Conservation (phyloP, 2,797 vertebrate species). For the Sciurus carolinensis region DNA sequence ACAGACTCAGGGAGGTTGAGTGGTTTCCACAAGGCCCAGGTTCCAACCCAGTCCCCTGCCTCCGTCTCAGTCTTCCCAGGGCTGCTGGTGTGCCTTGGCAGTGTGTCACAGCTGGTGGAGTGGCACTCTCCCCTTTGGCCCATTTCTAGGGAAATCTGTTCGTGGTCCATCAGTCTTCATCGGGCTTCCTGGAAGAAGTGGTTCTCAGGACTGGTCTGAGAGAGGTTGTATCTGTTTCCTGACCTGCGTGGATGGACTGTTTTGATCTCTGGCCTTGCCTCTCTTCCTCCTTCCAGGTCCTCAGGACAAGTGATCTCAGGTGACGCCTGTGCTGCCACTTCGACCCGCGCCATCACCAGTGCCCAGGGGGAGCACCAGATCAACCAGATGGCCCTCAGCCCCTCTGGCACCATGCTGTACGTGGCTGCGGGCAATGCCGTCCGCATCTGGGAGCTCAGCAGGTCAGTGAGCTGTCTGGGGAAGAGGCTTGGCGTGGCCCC, state of each 20-base stretch:
- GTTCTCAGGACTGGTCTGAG: fast-evolving
- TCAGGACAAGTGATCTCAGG: constrained; percentile 97
- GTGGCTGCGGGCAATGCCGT: constrained; percentile 96
- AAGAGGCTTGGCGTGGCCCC: fast-evolving
- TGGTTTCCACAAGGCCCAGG: not conserved
- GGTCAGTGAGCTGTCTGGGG: constrained; percentile 87
- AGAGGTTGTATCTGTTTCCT: not conserved
- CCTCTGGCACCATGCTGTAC: constrained; percentile 94
- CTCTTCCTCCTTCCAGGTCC: constrained; percentile 89
- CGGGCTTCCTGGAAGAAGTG: not conserved
- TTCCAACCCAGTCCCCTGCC: not conserved
- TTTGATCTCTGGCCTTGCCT: not conserved
- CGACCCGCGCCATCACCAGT: constrained; percentile 94
- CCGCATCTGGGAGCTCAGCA: constrained; percentile 97
- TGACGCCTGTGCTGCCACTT: constrained; percentile 93
- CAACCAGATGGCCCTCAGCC: constrained; percentile 97
- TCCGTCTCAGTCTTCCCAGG: not conserved
- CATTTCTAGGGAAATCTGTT: too few species aligned
- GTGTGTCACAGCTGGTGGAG: fast-evolving
- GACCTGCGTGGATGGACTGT: not conserved
- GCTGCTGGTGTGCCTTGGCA: too few species aligned
- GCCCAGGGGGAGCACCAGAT: constrained; percentile 97
- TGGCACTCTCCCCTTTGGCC: fast-evolving
- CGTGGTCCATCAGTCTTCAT: not conserved
- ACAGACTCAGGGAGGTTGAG: not conserved